phyloP scores from a whole-genome alignment of 2,888 invertebrate genomes.

The Polyommatus icarus region DNA sequence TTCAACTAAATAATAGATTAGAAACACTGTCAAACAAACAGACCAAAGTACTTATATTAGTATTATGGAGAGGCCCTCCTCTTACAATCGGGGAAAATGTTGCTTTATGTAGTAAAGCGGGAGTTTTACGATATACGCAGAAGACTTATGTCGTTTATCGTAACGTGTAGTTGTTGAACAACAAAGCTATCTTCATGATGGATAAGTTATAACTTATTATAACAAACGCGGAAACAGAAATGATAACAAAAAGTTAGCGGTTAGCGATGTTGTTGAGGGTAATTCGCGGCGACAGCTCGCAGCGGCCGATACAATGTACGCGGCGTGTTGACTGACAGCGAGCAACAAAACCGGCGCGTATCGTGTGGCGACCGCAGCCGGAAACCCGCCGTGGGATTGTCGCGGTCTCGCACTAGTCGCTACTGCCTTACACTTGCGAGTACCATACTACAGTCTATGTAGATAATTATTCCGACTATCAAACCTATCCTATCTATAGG shows the following conservation, averaged over 20 bases:
- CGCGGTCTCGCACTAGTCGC: no score
- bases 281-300: background rate
- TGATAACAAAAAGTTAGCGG: background rate
- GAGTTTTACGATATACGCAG: no score
- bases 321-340: background rate
- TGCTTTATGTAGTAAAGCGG: background rate
- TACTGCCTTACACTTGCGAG: no score
- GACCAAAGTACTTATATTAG: no score
- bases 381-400: background rate
- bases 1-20: no score
- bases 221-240: background rate
- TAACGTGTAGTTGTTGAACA: background rate
- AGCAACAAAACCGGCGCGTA: background rate
- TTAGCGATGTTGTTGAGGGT: background rate
- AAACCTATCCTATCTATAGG: no score
- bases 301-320: background rate
- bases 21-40: no score
- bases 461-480: no score
- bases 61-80: no score
- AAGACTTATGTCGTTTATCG: background rate
- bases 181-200: background rate
- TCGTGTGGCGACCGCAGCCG: constrained; percentile 14
- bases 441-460: no score
- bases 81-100: no score
- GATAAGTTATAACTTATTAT: background rate